Evolutionary conservation across 1,140 invertebrate genomes (phyloP).

Genomic region (Pseudomyrmex flavicornis): DNA sequence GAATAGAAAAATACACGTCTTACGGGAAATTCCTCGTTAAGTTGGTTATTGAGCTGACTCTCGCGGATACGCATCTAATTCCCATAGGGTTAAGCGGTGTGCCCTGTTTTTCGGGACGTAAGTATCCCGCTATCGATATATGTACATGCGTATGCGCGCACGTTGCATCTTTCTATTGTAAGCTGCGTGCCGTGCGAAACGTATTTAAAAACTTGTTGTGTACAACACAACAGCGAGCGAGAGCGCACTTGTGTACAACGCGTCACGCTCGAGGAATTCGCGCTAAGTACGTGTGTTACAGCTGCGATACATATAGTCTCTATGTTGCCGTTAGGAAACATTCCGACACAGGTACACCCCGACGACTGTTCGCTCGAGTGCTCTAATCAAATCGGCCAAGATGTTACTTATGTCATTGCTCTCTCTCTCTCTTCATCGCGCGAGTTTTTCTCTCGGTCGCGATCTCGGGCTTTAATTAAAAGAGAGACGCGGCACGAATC

Average conservation of each 20-base stretch:
- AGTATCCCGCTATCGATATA: not conserved
- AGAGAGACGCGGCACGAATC: too few species aligned
- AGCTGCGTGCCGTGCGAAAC: constrained; percentile 28
- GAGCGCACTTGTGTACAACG: constrained; percentile 12
- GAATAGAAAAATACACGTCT: too few species aligned
- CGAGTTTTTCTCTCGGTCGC: too few species aligned
- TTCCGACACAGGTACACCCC: constrained; percentile 5
- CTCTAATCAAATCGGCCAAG: constrained; percentile 64
- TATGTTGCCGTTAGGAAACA: constrained; percentile 38
- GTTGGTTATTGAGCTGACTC: not conserved
- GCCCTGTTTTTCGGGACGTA: not conserved
- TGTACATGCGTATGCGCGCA: not conserved
- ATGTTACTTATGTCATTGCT: constrained; percentile 62
- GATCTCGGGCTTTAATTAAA: too few species aligned
- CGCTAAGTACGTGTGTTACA: constrained; percentile 49
- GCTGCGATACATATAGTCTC: constrained; percentile 56
- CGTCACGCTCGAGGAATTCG: constrained; percentile 67
- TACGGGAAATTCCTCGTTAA: too few species aligned
- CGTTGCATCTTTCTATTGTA: not conserved
- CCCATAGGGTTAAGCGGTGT: not conserved
- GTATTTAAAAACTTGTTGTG: constrained; percentile 7
- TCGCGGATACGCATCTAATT: not conserved
- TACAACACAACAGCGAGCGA: too few species aligned
- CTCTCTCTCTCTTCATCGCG: not conserved
- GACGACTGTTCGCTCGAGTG: constrained; percentile 11